phyloP scores from a whole-genome alignment of 2,888 invertebrate species.

The Allolobophora icterica region DNA sequence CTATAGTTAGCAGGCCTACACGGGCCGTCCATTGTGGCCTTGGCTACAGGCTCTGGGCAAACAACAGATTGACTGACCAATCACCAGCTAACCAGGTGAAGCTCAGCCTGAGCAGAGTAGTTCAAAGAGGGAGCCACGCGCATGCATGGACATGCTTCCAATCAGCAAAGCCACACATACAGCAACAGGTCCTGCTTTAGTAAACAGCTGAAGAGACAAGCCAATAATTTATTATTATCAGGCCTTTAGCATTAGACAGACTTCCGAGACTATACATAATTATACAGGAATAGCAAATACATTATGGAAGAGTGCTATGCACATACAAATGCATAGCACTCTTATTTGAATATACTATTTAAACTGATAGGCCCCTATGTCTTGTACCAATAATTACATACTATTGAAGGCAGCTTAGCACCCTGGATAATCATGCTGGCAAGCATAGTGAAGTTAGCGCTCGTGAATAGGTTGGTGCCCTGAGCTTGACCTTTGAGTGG shows the following conservation, averaged over 20 bases:
- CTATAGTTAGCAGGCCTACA: neutral
- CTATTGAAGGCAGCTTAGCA: neutral
- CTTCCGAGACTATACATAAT: too few species aligned
- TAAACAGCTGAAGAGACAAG: neutral
- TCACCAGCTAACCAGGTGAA: neutral
- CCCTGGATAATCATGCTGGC: neutral
- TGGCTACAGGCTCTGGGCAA: neutral
- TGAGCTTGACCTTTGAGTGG: too few species aligned
- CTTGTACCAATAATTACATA: neutral
- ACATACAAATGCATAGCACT: neutral
- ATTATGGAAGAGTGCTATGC: neutral
- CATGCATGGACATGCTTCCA: constrained; percentile 17
- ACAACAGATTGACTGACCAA: neutral
- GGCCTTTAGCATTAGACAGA: neutral
- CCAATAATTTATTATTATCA: neutral
- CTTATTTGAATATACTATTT: neutral
- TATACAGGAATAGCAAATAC: neutral
- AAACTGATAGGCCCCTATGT: neutral
- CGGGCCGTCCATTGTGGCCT: neutral
- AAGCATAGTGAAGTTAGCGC: too few species aligned
- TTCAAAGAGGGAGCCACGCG: neutral
- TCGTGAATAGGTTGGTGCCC: too few species aligned
- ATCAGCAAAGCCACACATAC: neutral
- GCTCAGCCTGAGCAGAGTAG: neutral
- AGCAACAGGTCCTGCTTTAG: neutral